Conservation (phyloP, 1,140 invertebrate species). For the Anadara kagoshimensis region DNA sequence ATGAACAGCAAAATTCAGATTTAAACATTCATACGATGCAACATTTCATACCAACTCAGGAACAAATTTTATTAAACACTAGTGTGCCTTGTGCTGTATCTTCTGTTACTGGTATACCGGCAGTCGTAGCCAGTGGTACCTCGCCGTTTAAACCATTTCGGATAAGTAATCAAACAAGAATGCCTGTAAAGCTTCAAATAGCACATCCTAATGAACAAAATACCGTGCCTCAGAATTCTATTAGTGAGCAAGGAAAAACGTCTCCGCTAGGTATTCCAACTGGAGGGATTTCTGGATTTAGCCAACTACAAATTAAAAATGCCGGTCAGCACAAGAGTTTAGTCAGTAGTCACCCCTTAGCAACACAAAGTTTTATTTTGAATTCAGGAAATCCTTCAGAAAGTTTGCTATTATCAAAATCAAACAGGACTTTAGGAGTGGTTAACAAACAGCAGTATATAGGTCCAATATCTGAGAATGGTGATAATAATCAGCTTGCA, state of each 20-base stretch:
- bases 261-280: background rate
- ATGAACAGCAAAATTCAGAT: background rate
- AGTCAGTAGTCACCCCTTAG: no score
- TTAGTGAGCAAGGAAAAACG: constrained; percentile 5
- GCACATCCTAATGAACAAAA: background rate
- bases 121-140: background rate
- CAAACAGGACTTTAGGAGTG: background rate
- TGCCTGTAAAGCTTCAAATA: background rate
- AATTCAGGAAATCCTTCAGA: background rate
- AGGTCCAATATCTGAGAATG: background rate
- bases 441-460: background rate
- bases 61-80: constrained; percentile 5
- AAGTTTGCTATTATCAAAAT: background rate
- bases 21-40: background rate
- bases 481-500: background rate
- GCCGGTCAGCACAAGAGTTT: background rate
- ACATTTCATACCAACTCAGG: constrained; percentile 16
- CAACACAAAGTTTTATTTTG: no score
- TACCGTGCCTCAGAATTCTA: background rate
- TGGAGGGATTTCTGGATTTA: constrained; percentile 42
- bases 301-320: constrained; percentile 32
- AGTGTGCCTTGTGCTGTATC: background rate
- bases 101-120: background rate
- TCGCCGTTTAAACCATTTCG: background rate
- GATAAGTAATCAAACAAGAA: background rate